Evolutionary conservation across 2,888 invertebrate species (phyloP).

Genomic region (Ectobius pallidus): DNA sequence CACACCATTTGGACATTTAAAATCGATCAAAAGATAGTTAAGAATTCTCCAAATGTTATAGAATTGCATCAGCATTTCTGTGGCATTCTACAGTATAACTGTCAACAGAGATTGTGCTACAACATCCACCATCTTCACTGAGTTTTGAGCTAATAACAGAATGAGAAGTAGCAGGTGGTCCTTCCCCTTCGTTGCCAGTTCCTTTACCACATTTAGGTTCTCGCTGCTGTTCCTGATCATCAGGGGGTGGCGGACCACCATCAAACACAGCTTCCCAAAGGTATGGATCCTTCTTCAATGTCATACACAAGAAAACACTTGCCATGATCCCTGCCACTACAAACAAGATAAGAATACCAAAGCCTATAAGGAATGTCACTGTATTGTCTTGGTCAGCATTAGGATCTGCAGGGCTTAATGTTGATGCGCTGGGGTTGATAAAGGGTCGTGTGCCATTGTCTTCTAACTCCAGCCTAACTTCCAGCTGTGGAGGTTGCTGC

Average conservation of each 20-base stretch:
- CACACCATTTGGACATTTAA: too few relatives aligned
- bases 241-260: neutral
- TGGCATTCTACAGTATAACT: slow-evolving; percentile 3
- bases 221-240: neutral
- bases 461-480: neutral
- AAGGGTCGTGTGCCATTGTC: neutral
- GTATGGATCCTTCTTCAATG: slow-evolving; percentile 37
- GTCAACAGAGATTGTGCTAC: neutral
- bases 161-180: neutral
- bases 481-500: too few relatives aligned
- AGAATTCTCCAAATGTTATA: neutral
- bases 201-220: neutral
- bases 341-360: slow-evolving; percentile 32
- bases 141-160: neutral
- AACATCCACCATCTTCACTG: neutral
- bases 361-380: slow-evolving; percentile 34
- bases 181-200: neutral
- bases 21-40: too few relatives aligned
- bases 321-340: slow-evolving; percentile 31
- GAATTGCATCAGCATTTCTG: slow-evolving; percentile 1
- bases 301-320: slow-evolving; percentile 35
- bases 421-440: slow-evolving; percentile 4
- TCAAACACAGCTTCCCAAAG: slow-evolving; percentile 35
- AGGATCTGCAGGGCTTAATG: neutral
- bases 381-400: slow-evolving; percentile 21